Evolutionary conservation across 2,113 vertebrate genomes (phyloP), one percentile per base, ranked within the genome.

Genomic region (Oncorhynchus keta): DNA sequence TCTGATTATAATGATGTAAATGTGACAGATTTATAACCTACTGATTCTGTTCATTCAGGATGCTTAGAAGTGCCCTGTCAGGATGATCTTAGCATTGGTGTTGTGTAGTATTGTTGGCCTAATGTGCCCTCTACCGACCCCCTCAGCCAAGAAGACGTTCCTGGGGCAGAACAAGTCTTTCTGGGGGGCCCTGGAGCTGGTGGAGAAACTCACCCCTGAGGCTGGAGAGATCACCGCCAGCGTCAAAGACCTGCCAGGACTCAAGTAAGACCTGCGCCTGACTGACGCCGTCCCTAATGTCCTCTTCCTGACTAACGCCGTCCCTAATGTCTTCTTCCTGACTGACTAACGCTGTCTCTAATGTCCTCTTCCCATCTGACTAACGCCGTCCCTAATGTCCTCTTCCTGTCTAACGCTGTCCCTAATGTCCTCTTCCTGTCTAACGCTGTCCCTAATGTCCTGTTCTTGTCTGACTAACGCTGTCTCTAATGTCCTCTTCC

Each of bases 161-260:
- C 95, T 99, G 76, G 98, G 97, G 1, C 98, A 99, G 93, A 99
- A 98, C 84, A 99, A 99, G 85, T 99, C 98, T 0, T 99, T 99
- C 78, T 99, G 97, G 97, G 98, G 98, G 3, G 96, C 97, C 20
- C 70, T 99, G 84, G 98, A 99, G 86, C 84, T 99, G 35, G 98
- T 99, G 16, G 97, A 99, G 91, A 99, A 99, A 75, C 90, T 99
- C 68, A 97, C 97, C 76, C 97, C 98, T 13, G 98, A 99, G 88
- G 98, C 98, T 12, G 95, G 94, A 78, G 98, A 99, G 82, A 99
- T 99, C 85, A 99, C 98, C 61, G 97, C 97, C 74, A 99, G 98
- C 18, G 97, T 99, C 2, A 99, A 99, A 89, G 98, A 99, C 80
- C 95, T 99, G 65, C 98, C 98, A 1, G 98, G 98, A 22, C 95